phyloP scores from a whole-genome alignment of 2,113 vertebrate genomes.

The Odocoileus virginianus region DNA sequence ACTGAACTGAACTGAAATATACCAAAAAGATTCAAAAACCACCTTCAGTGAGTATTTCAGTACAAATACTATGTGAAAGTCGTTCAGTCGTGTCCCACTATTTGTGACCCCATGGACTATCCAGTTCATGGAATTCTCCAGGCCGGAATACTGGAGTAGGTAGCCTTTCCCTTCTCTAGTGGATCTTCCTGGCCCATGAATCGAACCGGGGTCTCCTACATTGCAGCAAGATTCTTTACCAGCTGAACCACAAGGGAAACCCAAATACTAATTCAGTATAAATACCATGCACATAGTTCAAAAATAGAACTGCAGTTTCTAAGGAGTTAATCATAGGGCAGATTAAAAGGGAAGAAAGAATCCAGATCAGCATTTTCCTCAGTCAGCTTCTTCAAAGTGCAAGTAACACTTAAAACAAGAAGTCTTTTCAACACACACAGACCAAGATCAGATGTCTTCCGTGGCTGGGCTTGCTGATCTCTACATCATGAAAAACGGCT shows the following conservation, averaged over 20 bases:
- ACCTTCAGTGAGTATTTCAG: neutral
- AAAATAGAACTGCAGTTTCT: neutral
- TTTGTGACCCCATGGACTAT: neutral
- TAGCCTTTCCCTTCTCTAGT: neutral
- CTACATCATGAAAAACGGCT: neutral
- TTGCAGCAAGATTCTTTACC: neutral
- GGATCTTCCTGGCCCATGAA: rapidly evolving
- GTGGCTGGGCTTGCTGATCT: neutral
- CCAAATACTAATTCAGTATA: neutral
- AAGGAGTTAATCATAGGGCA: neutral
- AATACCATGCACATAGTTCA: neutral
- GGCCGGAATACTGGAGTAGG: neutral
- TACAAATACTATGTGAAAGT: neutral
- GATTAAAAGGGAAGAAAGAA: neutral
- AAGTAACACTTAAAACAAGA: neutral
- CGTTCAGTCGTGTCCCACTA: rapidly evolving
- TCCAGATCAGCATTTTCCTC: neutral
- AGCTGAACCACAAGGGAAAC: neutral
- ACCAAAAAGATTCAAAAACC: neutral
- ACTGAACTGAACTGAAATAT: neutral
- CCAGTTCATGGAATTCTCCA: neutral
- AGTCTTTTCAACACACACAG: neutral
- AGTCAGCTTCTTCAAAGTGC: neutral
- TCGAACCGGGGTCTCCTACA: rapidly evolving
- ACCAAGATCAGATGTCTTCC: neutral